Evolutionary conservation across 2,888 invertebrate genomes (phyloP).

Genomic region (Brenthis daphne): DNA sequence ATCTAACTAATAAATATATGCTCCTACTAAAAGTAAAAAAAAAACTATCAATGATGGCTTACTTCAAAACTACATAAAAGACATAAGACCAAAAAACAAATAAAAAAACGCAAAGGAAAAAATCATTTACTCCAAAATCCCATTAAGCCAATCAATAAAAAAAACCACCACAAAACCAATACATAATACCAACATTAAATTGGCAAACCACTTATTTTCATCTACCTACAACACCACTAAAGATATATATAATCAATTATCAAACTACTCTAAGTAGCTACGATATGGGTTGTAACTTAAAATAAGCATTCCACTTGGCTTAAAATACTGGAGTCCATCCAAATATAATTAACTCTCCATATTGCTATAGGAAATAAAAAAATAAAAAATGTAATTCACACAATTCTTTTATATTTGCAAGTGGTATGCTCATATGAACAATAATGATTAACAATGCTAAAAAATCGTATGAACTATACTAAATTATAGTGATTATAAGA

Average conservation of each 20-base stretch:
- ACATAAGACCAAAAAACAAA: no score
- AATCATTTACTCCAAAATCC: no score
- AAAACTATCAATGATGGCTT: no score
- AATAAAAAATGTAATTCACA: not conserved
- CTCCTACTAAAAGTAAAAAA: no score
- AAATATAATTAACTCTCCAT: slow-evolving; percentile 7
- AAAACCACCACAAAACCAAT: no score
- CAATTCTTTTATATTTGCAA: slow-evolving; percentile 29
- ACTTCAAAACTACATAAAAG: no score
- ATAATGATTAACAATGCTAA: slow-evolving; percentile 8
- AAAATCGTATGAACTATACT: not conserved
- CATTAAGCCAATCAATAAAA: no score
- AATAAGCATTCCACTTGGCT: slow-evolving; percentile 59
- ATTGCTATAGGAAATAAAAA: not conserved
- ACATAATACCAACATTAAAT: no score
- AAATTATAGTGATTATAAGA: slow-evolving; percentile 1
- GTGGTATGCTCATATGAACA: slow-evolving; percentile 50
- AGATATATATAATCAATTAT: no score
- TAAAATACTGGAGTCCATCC: not conserved
- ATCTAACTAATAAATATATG: no score
- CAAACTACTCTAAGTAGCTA: slow-evolving; percentile 50
- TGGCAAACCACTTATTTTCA: slow-evolving; percentile 4
- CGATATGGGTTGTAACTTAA: slow-evolving; percentile 65
- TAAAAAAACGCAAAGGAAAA: no score
- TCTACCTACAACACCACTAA: slow-evolving; percentile 8